Evolutionary conservation across 2,113 vertebrate genomes (phyloP).

Genomic region (Edolisoma coerulescens): DNA sequence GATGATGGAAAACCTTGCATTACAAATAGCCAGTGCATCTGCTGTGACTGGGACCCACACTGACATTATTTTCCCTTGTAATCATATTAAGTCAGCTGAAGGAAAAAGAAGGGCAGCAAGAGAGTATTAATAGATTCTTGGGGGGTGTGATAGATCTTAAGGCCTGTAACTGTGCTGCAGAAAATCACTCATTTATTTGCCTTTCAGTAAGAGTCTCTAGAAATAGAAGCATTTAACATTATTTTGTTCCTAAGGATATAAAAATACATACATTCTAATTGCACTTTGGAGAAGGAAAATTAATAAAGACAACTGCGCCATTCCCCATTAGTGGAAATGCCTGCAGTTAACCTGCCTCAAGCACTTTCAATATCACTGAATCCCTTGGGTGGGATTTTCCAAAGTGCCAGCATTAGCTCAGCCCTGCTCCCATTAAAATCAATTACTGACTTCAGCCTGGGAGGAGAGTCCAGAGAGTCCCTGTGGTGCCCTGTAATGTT

Average conservation of each 20-base stretch:
- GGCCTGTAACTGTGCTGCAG: neutral
- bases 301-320: neutral
- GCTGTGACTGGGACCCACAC: neutral
- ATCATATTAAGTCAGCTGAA: neutral
- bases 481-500: neutral
- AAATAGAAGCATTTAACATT: neutral
- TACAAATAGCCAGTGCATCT: neutral
- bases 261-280: conserved; percentile 15
- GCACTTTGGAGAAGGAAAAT: conserved; percentile 15
- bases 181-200: neutral
- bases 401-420: conserved; percentile 37
- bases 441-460: conserved; percentile 15
- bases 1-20: neutral
- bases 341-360: conserved; percentile 12
- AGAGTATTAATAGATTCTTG: neutral
- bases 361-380: conserved; percentile 24
- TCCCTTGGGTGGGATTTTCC: conserved; percentile 54
- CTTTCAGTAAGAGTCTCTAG: neutral
- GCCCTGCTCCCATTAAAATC: conserved; percentile 42
- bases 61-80: neutral
- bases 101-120: neutral
- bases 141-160: neutral
- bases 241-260: neutral
- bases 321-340: conserved; percentile 17
- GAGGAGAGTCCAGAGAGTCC: neutral